A percentile compares a stretch with the other conserved stretches of the same genome.
Conservation (phyloP, 2,113 vertebrate genomes). For the Semicossyphus pulcher region DNA sequence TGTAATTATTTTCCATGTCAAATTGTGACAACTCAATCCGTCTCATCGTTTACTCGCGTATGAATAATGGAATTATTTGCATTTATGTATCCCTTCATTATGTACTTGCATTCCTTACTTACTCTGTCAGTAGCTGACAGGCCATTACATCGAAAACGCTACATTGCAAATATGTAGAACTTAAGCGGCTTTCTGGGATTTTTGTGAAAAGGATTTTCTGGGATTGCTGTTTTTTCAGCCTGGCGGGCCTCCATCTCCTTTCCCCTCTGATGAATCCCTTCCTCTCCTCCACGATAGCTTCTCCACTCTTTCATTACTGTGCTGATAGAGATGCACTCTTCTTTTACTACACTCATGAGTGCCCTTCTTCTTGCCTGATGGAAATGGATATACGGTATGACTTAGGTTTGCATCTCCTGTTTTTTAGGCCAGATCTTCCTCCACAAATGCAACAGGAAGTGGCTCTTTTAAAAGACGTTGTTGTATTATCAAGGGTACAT, state of each 20-base stretch:
- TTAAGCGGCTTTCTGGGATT: conserved; percentile 17
- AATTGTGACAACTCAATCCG: conserved; percentile 9
- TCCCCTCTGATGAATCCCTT: conserved; percentile 28
- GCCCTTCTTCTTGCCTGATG: not conserved
- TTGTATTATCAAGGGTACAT: not conserved
- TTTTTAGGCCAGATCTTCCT: not conserved
- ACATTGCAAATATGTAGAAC: conserved; percentile 7
- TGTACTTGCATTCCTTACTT: not conserved
- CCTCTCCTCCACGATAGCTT: conserved; percentile 16
- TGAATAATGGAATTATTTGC: conserved; percentile 24
- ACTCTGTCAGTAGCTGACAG: not conserved
- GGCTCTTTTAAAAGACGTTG: not conserved
- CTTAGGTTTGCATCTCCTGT: not conserved
- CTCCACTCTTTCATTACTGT: conserved; percentile 11
- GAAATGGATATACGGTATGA: not conserved
- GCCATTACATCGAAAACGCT: not conserved
- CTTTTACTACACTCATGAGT: conserved; percentile 29
- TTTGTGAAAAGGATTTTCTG: conserved; percentile 26
- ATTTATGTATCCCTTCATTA: conserved; percentile 10
- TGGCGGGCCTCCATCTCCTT: conserved; percentile 8
- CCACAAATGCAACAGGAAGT: not conserved
- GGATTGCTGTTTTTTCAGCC: conserved; percentile 22
- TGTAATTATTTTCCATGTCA: conserved; percentile 28
- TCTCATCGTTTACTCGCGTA: not conserved
- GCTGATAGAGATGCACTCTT: conserved; percentile 25